Evolutionary conservation across 2,888 invertebrate genomes (phyloP), one percentile per base, ranked within the genome.

Genomic region (Ectemnius cavifrons): DNA sequence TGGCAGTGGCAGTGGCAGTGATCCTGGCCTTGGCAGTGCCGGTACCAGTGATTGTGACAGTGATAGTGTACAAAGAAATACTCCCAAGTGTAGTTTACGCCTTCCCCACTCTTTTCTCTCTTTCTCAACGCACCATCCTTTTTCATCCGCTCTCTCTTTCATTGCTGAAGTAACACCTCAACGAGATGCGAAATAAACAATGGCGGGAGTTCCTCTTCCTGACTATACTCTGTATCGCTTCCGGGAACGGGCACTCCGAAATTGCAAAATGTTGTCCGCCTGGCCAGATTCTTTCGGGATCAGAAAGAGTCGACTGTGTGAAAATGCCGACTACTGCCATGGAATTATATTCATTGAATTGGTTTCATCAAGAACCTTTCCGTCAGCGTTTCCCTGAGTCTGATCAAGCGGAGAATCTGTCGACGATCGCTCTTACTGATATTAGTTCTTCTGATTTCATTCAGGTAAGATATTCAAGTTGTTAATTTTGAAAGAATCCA

Each of bases 191-290:
- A 37, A 37, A 2, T 37, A 11, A 37, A 37, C 37, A 37, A 37
- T 37, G 37, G 37, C 37, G 11, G 11, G 8, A 37, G 8, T 37
- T 37, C 37, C 37, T 37, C 1, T 8, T 37, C 11, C 37, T 37
- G 37, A 37, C 6, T 6, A 1, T 37, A 11, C 0, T 37, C 8
- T 37, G 37, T 6, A 11, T 37, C 37, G 11, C 2, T 37, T 8
- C 37, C 6, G 37, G 0, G 2, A 37, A 4, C 37, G 5, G 8
- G 1, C 37, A 1, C 37, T 37, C 37, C 8, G 37, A 37, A 11
- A 11, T 77, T 6, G 23, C 37, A 6, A 80, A 80, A 62, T 81
- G 87, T 64, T 87, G 87, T 60, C 75, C 77, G 0, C 49, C 63
- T 1, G 85, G 81, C 0, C 45, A 81, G 69, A 59, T 86, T 1